Conservation (phyloP, 2,113 vertebrate species). For the Gadus macrocephalus region DNA sequence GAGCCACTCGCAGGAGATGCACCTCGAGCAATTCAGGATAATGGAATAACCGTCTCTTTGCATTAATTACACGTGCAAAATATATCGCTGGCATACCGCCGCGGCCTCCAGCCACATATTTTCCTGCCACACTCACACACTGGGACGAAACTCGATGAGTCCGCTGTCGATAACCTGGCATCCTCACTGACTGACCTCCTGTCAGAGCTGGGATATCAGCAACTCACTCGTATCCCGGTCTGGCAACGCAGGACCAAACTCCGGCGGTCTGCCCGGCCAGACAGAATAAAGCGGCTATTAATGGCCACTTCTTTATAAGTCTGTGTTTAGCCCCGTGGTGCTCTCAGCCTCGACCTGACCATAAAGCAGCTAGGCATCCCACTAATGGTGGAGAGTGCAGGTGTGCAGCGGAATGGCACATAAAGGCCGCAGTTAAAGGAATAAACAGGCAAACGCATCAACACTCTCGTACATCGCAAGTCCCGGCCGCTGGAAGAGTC, state of each 20-base stretch:
- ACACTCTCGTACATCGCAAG: too few relatives aligned
- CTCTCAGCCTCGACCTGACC: too few relatives aligned
- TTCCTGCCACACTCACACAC: not conserved
- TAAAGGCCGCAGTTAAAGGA: too few relatives aligned
- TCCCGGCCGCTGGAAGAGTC: too few relatives aligned
- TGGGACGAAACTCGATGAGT: not conserved
- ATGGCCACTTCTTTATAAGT: conserved; percentile 51
- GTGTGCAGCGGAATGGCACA: too few relatives aligned
- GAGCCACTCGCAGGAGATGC: conserved; percentile 31
- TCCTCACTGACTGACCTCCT: not conserved
- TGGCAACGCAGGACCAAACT: conserved; percentile 20
- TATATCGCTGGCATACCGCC: conserved; percentile 30
- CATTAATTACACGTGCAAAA: conserved; percentile 53
- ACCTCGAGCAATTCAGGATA: conserved; percentile 35
- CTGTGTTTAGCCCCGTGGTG: conserved; percentile 45
- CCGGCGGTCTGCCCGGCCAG: conserved; percentile 5
- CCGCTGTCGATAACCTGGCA: too few relatives aligned
- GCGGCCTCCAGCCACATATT: conserved; percentile 29
- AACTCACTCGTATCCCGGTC: too few relatives aligned
- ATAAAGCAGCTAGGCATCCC: too few relatives aligned
- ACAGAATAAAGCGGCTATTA: conserved; percentile 39
- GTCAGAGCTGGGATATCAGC: not conserved
- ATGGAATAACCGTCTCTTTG: conserved; percentile 14
- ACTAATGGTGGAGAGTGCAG: too few relatives aligned
- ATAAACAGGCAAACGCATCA: too few relatives aligned